Base-by-base conservation (phyloP, 2,888 invertebrate genomes). In the Slavum lentiscoides region DNA sequence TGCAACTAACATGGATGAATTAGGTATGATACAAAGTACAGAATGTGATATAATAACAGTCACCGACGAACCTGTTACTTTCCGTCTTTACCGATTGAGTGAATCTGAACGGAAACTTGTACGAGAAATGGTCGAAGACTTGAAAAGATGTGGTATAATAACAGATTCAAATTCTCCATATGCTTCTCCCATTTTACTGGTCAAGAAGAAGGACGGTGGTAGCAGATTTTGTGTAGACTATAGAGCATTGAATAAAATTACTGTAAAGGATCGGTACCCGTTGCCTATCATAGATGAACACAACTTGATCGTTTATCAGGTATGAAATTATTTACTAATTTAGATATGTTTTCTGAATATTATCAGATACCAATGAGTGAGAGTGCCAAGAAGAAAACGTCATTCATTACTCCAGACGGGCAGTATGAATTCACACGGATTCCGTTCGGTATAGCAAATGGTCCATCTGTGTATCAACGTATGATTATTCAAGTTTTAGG, bases 381-480 rank as follows among this genome's bases (percentile, higher is more conserved):
- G 19, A 2, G 9, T 8, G 37, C 19, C 7, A 19, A 9, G 11
- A 37, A 19, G 9, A 64, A 64, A 11, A 64, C 37, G 19, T 64
- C 55, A 15, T 75, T 75, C 49, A 61, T 75, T 0, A 75, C 75
- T 4, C 30, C 75, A 13, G 62, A 58, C 53, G 75, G 75, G 3
- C 49, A 75, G 17, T 75, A 55, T 75, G 75, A 75, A 30, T 75
- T 75, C n/a, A 53, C 53, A 21, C 23, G 75, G 7, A 69, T 77
- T n/a, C 69, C 70, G 8, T 77, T 77, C n/a, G 77, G 70, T 6
- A 15, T 70, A 39, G 58, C 30, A 1, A 75, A 66, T 19, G 64
- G 59, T 17, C 74, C 67, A n/a, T 23, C 64, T 8, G 75, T 64
- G 3, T 75, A 59, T n/a, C 75, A 75, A 21, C 43, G 75, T 2